A percentile compares a stretch with the other conserved stretches of the same genome.
Conservation (phyloP, 2,888 invertebrate species). For the Trachelus tabidus region DNA sequence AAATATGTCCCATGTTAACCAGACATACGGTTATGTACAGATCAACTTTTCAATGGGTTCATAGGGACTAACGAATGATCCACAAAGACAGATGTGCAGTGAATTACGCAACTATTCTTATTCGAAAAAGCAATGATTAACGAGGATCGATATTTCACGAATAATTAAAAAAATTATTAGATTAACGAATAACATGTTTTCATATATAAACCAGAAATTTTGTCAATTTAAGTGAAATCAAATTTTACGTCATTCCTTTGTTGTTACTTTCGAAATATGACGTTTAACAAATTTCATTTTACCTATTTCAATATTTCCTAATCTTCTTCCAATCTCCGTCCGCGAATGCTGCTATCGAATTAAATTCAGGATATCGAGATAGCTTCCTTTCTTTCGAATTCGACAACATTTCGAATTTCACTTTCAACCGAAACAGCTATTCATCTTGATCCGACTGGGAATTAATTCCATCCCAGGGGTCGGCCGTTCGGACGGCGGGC, state of each 20-base stretch:
- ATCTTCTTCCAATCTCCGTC: neutral
- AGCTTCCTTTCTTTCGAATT: neutral
- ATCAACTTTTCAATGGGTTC: neutral
- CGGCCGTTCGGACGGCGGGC: neutral
- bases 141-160: no score
- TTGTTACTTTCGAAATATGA: neutral
- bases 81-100: neutral
- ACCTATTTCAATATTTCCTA: neutral
- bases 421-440: neutral
- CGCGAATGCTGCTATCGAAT: neutral
- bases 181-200: neutral
- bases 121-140: no score
- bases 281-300: neutral
- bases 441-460: neutral
- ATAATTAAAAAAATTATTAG: no score
- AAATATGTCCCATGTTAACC: no score
- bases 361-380: neutral
- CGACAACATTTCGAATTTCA: neutral
- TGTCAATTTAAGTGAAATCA: neutral
- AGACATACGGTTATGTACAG: no score
- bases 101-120: no score
- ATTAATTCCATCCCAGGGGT: neutral
- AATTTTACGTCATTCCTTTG: neutral
- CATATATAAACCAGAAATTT: neutral
- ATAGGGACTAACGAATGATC: neutral